Evolutionary conservation across 2,888 invertebrate genomes (phyloP).

Genomic region (Lepidocyrtinus sp.): DNA sequence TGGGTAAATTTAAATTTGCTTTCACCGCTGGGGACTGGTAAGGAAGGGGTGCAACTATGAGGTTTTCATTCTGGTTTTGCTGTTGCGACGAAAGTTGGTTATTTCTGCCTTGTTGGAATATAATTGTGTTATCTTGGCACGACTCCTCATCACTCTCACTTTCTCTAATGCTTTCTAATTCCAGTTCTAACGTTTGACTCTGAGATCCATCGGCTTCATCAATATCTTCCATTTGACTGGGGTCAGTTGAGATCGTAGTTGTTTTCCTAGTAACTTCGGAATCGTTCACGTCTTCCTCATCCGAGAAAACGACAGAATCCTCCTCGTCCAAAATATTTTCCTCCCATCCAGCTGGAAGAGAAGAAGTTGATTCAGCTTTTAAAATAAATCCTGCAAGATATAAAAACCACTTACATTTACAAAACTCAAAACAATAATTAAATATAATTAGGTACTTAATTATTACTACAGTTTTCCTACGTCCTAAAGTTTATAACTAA

Average conservation of each 20-base stretch:
- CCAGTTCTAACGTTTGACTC: not conserved
- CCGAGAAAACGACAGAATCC: not conserved
- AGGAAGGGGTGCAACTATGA: not conserved
- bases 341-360: conserved; percentile 14
- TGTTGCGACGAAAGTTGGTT: no score
- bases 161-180: no score
- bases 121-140: no score
- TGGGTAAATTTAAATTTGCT: no score
- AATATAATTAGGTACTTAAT: not conserved
- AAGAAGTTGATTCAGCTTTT: conserved; percentile 27
- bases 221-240: not conserved
- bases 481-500: no score
- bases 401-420: not conserved
- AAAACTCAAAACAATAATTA: not conserved
- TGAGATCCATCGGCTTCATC: not conserved
- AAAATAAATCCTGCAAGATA: conserved; percentile 22
- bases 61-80: not conserved
- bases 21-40: not conserved
- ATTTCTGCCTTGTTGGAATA: no score
- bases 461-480: no score
- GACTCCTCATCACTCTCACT: no score
- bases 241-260: not conserved
- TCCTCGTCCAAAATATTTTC: not conserved
- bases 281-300: not conserved
- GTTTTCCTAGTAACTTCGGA: not conserved